These are phyloP conservation scores for Nemotelus pantherinus DNA, from an alignment of 2,888 invertebrate species.

Conservation along the genomic window DNA sequence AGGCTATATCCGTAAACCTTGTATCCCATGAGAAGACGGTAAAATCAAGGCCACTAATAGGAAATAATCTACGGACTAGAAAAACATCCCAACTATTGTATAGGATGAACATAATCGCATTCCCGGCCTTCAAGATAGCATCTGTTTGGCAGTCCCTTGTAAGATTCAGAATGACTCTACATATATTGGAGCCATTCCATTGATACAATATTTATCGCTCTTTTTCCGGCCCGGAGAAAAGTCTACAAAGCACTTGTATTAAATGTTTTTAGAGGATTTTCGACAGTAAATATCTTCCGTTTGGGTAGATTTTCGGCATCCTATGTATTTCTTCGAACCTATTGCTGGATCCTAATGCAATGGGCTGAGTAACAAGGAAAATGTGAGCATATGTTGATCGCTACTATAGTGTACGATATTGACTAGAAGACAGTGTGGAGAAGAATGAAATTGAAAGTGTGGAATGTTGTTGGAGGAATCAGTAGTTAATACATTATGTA, in stretches of 20 bases:
- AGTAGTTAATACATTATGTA: too few species aligned
- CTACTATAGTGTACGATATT: too few species aligned
- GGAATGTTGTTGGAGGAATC: too few species aligned
- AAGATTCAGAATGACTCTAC: too few species aligned
- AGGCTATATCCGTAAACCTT: too few species aligned
- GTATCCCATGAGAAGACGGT: background rate
- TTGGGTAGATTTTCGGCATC: background rate
- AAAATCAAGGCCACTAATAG: conserved; percentile 6
- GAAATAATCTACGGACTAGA: background rate
- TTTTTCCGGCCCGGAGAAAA: background rate
- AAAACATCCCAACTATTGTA: background rate
- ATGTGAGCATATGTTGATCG: too few species aligned
- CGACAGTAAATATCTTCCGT: conserved; percentile 9
- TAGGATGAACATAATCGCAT: conserved; percentile 11
- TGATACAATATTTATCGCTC: conserved; percentile 10
- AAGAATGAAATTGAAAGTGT: too few species aligned
- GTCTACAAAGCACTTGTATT: background rate
- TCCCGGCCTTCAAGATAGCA: background rate
- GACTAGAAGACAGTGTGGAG: too few species aligned
- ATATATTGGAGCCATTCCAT: background rate
- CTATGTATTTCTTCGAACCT: too few species aligned
- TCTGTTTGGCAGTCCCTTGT: too few species aligned
- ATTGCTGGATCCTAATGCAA: too few species aligned
- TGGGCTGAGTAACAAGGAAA: too few species aligned
- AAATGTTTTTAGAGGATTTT: conserved; percentile 3